A percentile compares a stretch with the other conserved stretches of the same genome.
These are phyloP conservation scores for Otolemur crassicaudatus DNA, from an alignment of 2,797 vertebrate species.

Conservation along the genomic window DNA sequence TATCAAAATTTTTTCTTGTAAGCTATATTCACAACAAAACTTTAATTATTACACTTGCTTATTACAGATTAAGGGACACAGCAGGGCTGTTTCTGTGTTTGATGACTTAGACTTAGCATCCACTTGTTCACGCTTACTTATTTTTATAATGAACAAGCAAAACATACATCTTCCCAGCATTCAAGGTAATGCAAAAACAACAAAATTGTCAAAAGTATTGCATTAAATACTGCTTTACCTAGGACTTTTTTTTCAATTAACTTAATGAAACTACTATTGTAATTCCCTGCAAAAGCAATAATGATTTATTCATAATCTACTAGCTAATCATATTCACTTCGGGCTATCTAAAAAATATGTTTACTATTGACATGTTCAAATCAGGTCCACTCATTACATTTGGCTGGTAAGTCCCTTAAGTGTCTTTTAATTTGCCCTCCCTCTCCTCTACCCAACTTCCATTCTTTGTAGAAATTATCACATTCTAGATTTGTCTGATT, in stretches of 20 bases:
- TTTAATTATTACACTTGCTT: slow-evolving; percentile 84
- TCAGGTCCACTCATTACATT: not conserved
- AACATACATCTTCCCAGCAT: slow-evolving; percentile 63
- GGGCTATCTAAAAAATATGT: not conserved
- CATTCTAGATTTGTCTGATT: slow-evolving; percentile 3
- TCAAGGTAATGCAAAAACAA: slow-evolving; percentile 63
- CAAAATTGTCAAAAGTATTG: slow-evolving; percentile 60
- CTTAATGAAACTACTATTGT: not conserved
- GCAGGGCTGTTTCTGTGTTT: slow-evolving; percentile 69
- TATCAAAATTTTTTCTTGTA: slow-evolving; percentile 81
- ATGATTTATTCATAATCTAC: not conserved
- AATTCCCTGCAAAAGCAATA: not conserved
- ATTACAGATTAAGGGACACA: slow-evolving; percentile 77
- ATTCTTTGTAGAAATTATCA: slow-evolving; percentile 25
- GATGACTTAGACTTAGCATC: slow-evolving; percentile 85
- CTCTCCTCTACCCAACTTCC: not conserved
- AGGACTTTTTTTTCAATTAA: slow-evolving; percentile 50
- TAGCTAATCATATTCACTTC: not conserved
- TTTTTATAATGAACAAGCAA: slow-evolving; percentile 50
- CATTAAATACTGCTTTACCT: slow-evolving; percentile 70
- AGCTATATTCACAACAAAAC: slow-evolving; percentile 84
- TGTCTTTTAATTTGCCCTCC: not conserved
- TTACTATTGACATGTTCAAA: not conserved
- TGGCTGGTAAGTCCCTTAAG: not conserved
- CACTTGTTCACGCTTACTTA: slow-evolving; percentile 82